These are phyloP conservation scores for Tetragonula clypearis DNA, from an alignment of 1,140 invertebrate species.

Conservation along the genomic window DNA sequence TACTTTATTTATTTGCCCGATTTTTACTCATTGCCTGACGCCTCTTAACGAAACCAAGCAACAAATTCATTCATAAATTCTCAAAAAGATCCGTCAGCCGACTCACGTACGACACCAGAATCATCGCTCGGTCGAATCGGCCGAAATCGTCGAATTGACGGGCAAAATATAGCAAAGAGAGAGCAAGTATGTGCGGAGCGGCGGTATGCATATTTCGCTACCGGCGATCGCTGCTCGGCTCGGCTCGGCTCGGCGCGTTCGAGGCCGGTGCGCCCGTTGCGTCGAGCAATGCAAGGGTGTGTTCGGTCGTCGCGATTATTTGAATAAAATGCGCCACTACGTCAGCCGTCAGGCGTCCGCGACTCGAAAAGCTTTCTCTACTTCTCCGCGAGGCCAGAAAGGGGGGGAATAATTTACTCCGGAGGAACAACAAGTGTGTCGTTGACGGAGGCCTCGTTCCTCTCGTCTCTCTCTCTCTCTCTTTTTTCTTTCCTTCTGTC, in stretches of 20 bases:
- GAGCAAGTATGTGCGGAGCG: too few species aligned
- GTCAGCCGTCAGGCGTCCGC: slow-evolving; percentile 53
- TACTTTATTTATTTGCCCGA: too few species aligned
- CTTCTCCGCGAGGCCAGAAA: slow-evolving; percentile 16
- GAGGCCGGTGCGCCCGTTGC: slow-evolving; percentile 44
- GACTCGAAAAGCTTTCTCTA: slow-evolving; percentile 62
- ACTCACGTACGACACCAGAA: too few species aligned
- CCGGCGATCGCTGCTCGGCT: not conserved
- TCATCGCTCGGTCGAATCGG: too few species aligned
- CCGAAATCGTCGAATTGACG: too few species aligned
- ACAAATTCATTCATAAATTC: too few species aligned
- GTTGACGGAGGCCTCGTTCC: slow-evolving; percentile 47
- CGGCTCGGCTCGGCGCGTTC: not conserved
- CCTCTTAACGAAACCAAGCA: too few species aligned
- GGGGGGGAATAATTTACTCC: slow-evolving; percentile 61
- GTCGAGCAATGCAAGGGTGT: slow-evolving; percentile 67
- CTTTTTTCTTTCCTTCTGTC: not conserved
- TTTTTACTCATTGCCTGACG: too few species aligned
- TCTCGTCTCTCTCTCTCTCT: not conserved
- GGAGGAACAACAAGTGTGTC: slow-evolving; percentile 60
- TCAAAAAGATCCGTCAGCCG: too few species aligned
- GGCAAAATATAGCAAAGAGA: not conserved
- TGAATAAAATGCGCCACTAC: slow-evolving; percentile 66
- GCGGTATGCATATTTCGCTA: slow-evolving; percentile 13
- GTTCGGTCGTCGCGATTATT: slow-evolving; percentile 68